Conservation (phyloP, 2,888 invertebrate species). For the Pyrocoelia pectoralis region DNA sequence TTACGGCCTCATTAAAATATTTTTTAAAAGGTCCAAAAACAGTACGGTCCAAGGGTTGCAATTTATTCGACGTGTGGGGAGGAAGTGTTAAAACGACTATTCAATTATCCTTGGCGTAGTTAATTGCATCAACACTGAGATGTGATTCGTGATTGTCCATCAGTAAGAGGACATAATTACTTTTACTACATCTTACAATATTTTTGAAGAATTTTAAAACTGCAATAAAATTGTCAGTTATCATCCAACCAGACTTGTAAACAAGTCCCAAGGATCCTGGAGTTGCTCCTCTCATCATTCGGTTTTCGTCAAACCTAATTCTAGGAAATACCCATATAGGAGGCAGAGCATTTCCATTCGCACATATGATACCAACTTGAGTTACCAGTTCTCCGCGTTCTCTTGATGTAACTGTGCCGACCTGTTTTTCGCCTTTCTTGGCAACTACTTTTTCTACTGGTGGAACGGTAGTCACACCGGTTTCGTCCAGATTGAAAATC, state of each 20-base stretch:
- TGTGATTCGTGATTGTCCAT: slow-evolving; percentile 40
- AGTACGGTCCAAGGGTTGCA: neutral
- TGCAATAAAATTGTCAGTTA: slow-evolving; percentile 40
- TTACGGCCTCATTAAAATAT: neutral
- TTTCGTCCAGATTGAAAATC: slow-evolving; percentile 6
- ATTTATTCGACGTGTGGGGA: neutral
- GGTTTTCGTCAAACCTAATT: slow-evolving; percentile 21
- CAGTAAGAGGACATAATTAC: slow-evolving; percentile 37
- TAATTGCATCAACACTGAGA: neutral
- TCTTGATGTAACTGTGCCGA: neutral
- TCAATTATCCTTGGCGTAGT: neutral
- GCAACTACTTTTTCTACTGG: neutral
- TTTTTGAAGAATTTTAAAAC: slow-evolving; percentile 40
- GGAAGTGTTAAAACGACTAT: neutral
- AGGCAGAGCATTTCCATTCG: slow-evolving; percentile 24
- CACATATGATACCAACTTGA: neutral
- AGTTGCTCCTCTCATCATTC: slow-evolving; percentile 42
- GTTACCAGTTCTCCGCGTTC: neutral
- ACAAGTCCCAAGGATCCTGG: slow-evolving; percentile 43
- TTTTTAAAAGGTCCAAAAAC: neutral
- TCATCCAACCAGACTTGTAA: slow-evolving; percentile 44
- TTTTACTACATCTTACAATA: slow-evolving; percentile 27
- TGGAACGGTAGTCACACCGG: slow-evolving; percentile 10
- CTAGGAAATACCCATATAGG: slow-evolving; percentile 33
- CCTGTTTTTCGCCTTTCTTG: slow-evolving; percentile 3